Conservation (phyloP, 2,888 invertebrate species). For the Graphium colonna region DNA sequence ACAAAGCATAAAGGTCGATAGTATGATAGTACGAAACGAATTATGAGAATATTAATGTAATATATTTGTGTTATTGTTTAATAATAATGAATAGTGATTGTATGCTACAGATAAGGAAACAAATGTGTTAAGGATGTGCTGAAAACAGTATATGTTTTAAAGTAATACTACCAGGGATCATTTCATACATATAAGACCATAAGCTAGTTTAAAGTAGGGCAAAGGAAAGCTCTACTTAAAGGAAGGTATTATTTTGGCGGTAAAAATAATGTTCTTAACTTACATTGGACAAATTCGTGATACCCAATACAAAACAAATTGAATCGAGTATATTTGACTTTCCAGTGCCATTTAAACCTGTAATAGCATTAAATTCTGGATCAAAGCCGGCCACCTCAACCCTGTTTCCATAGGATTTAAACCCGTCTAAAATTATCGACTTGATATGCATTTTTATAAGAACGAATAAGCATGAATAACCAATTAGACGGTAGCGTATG, state of each 20-base stretch:
- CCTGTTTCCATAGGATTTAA: slow-evolving; percentile 97
- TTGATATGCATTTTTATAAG: slow-evolving; percentile 92
- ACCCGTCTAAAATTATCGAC: slow-evolving; percentile 95
- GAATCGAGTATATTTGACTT: slow-evolving; percentile 98
- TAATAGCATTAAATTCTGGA: slow-evolving; percentile 97
- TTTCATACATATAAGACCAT: too few relatives aligned
- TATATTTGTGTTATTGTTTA: too few relatives aligned
- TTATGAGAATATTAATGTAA: too few relatives aligned
- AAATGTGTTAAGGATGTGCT: too few relatives aligned
- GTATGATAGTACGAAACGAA: too few relatives aligned
- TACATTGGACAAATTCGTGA: slow-evolving; percentile 94
- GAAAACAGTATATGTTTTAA: too few relatives aligned
- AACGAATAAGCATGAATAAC: background rate
- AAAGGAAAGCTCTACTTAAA: too few relatives aligned
- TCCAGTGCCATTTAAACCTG: slow-evolving; percentile 98
- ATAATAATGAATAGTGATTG: too few relatives aligned
- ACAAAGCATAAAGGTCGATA: too few relatives aligned
- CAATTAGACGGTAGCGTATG: background rate
- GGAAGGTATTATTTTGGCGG: slow-evolving; percentile 41
- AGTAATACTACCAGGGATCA: too few relatives aligned
- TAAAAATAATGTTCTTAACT: slow-evolving; percentile 45
- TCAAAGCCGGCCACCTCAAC: slow-evolving; percentile 97
- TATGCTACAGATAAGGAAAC: too few relatives aligned
- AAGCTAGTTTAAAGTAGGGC: too few relatives aligned
- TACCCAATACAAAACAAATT: slow-evolving; percentile 98